phyloP scores from a whole-genome alignment of 2,113 vertebrate species.

The Psilopogon haemacephalus region DNA sequence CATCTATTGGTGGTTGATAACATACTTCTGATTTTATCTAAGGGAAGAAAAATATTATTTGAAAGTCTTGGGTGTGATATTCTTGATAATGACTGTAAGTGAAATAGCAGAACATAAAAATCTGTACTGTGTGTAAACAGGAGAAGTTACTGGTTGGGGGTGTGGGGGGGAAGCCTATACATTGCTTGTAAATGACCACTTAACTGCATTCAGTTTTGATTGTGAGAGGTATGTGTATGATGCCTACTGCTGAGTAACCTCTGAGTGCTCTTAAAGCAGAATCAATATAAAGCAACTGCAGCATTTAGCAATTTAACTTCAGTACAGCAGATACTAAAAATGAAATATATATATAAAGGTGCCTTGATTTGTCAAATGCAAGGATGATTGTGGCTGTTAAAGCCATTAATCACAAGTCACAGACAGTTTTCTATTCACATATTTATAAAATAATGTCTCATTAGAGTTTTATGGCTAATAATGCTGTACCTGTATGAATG shows the following conservation, averaged over 20 bases:
- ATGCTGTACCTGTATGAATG: background rate
- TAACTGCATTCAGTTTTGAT: conserved; percentile 5
- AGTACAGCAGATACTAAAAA: background rate
- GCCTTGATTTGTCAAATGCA: background rate
- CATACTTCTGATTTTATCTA: background rate
- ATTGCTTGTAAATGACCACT: background rate
- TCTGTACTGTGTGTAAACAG: background rate
- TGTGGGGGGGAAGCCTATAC: no score
- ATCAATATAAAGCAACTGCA: conserved; percentile 14
- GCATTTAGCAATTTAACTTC: conserved; percentile 20
- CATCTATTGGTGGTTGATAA: background rate
- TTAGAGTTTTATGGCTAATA: background rate
- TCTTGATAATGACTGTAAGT: background rate
- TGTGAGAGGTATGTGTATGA: background rate
- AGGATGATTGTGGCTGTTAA: background rate
- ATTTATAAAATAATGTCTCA: background rate
- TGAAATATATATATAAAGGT: background rate
- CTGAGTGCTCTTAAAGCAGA: background rate
- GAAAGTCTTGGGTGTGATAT: background rate
- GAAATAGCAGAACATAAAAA: conserved; percentile 7
- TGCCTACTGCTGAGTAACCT: background rate
- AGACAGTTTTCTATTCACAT: background rate
- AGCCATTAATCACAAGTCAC: background rate
- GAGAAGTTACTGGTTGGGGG: background rate
- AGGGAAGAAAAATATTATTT: background rate